These are phyloP conservation scores for Leptinotarsa juncta DNA, from an alignment of 2,888 invertebrate species.

Conservation along the genomic window DNA sequence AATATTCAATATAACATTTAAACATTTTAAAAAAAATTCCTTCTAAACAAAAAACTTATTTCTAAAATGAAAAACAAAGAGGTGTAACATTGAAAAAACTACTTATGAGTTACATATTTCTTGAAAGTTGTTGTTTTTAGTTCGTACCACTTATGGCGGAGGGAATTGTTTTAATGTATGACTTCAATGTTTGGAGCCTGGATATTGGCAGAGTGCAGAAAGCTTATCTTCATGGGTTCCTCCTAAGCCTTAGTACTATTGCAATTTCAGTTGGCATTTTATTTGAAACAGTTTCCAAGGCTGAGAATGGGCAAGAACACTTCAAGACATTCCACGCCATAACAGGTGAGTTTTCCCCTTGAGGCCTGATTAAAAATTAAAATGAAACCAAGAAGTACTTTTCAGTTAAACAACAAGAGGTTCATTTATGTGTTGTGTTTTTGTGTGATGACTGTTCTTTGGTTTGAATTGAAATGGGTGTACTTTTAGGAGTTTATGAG, in stretches of 20 bases:
- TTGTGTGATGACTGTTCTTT: too few species aligned
- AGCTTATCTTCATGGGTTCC: conserved; percentile 52
- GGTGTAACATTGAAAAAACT: too few species aligned
- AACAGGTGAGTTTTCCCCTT: conserved; percentile 43
- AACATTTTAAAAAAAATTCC: too few species aligned
- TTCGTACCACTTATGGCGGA: conserved; percentile 57
- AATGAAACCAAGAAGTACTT: too few species aligned
- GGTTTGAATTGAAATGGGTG: too few species aligned
- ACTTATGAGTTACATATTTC: background rate
- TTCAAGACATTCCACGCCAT: conserved; percentile 52
- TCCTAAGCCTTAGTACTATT: conserved; percentile 47
- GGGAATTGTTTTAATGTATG: conserved; percentile 54
- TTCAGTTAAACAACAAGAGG: too few species aligned
- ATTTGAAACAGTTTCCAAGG: conserved; percentile 44
- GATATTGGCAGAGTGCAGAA: conserved; percentile 49
- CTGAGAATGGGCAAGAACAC: conserved; percentile 35
- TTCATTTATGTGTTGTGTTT: too few species aligned
- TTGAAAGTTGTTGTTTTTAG: conserved; percentile 43
- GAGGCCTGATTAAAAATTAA: too few species aligned
- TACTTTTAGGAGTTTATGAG: too few species aligned
- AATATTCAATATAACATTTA: too few species aligned
- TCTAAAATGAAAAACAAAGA: too few species aligned
- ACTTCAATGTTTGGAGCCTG: conserved; percentile 52
- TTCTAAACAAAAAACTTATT: too few species aligned
- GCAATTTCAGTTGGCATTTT: conserved; percentile 51